phyloP scores from a whole-genome alignment of 2,113 vertebrate species.

The Ammodytes dubius region DNA sequence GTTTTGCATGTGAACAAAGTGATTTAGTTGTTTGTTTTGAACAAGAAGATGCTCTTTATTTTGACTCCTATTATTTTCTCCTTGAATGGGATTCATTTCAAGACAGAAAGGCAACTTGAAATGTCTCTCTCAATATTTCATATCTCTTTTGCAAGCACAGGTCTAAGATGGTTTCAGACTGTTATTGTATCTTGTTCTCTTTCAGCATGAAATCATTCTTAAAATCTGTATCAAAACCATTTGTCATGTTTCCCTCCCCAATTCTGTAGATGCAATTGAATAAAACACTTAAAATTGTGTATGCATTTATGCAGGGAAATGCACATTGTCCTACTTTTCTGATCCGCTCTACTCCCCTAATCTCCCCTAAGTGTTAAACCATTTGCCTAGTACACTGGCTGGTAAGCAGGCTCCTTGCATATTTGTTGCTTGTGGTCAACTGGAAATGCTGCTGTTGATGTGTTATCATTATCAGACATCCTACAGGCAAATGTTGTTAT shows the following conservation, averaged over 20 bases:
- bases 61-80: slow-evolving; percentile 5
- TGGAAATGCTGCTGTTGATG: not conserved
- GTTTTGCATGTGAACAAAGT: not conserved
- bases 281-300: not conserved
- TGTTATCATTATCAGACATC: slow-evolving; percentile 17
- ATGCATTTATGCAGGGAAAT: not conserved
- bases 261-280: not conserved
- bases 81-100: slow-evolving; percentile 22
- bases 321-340: not conserved
- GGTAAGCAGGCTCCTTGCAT: not conserved
- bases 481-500: slow-evolving; percentile 20
- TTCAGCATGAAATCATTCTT: not conserved
- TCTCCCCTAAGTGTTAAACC: not conserved
- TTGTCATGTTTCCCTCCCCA: not conserved
- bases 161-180: not conserved
- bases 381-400: not conserved
- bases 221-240: not conserved
- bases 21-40: not conserved
- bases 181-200: not conserved
- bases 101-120: slow-evolving; percentile 4
- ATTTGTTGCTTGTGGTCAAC: not conserved
- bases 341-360: not conserved
- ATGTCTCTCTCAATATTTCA: not conserved
- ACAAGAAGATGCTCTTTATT: not conserved
- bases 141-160: not conserved